These are phyloP conservation scores for Botia almorhae DNA, from an alignment of 2,797 vertebrate genomes.

Conservation along the genomic window DNA sequence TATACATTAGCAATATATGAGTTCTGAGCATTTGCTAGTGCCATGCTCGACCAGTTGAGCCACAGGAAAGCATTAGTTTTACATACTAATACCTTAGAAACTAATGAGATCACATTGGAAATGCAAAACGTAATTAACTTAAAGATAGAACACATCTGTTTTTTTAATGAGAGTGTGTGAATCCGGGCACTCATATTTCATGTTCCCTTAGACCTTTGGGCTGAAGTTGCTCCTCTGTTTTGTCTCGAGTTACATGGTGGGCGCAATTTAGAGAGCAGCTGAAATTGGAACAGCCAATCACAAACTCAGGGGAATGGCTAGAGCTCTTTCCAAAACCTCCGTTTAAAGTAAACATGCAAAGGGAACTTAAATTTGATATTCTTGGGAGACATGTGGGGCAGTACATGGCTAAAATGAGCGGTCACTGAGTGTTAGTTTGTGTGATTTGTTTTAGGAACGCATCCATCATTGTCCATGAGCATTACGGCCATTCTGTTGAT, in stretches of 20 bases:
- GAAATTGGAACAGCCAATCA: constrained; percentile 15
- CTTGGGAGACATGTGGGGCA: not conserved
- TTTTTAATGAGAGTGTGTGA: not conserved
- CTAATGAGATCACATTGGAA: not conserved
- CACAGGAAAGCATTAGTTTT: not conserved
- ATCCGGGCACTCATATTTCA: not conserved
- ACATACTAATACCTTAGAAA: not conserved
- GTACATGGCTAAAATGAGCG: not conserved
- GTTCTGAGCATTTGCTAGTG: not conserved
- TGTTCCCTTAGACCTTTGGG: not conserved
- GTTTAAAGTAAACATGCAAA: constrained; percentile 43
- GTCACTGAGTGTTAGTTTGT: constrained; percentile 1
- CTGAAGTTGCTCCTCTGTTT: constrained; percentile 8
- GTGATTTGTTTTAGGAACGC: constrained; percentile 4
- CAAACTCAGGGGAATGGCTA: not conserved
- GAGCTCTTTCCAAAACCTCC: not conserved
- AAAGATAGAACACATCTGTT: not conserved
- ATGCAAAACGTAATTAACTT: constrained; percentile 1
- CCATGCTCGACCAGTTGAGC: not conserved
- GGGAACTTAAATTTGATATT: constrained; percentile 18
- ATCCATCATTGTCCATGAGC: constrained; percentile 2
- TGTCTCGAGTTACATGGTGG: constrained; percentile 2
- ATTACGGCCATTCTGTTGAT: not conserved
- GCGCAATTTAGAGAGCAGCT: constrained; percentile 36
- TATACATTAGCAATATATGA: not conserved